phyloP scores from a whole-genome alignment of 2,113 vertebrate genomes.

The Progne subis region DNA sequence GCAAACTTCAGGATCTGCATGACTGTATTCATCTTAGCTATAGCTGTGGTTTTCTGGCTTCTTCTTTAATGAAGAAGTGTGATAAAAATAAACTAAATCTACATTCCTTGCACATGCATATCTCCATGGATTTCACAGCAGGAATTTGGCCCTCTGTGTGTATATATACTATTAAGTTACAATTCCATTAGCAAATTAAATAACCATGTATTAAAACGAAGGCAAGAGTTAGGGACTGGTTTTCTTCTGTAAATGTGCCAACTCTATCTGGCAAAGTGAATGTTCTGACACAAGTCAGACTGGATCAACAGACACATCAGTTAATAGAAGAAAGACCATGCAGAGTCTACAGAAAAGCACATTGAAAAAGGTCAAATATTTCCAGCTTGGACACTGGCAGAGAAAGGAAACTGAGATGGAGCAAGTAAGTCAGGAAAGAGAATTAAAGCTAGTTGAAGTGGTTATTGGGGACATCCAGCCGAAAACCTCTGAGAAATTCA shows the following conservation, averaged over 20 bases:
- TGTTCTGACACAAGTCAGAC: not conserved
- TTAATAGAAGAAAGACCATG: not conserved
- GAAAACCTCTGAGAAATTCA: not conserved
- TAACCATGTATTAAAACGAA: not conserved
- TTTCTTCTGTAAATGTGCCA: constrained; percentile 44
- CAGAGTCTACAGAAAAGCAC: not conserved
- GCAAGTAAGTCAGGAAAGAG: not conserved
- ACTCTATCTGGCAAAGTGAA: not conserved
- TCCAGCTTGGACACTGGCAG: not conserved
- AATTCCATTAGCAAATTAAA: constrained; percentile 63
- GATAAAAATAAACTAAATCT: constrained; percentile 49
- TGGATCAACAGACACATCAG: constrained; percentile 17
- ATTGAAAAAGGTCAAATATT: not conserved
- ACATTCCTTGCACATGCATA: constrained; percentile 11
- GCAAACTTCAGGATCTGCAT: constrained; percentile 1
- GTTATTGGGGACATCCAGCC: not conserved
- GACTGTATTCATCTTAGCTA: not conserved
- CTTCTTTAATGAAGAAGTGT: constrained; percentile 43
- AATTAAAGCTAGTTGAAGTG: not conserved
- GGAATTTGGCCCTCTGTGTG: constrained; percentile 11
- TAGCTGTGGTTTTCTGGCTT: constrained; percentile 25
- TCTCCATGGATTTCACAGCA: constrained; percentile 15
- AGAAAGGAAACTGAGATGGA: not conserved
- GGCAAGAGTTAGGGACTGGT: not conserved
- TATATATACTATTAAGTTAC: constrained; percentile 11